Evolutionary conservation across 2,888 invertebrate species (phyloP), one percentile per base, ranked within the genome.

Genomic region (Temnothorax unifasciatus): DNA sequence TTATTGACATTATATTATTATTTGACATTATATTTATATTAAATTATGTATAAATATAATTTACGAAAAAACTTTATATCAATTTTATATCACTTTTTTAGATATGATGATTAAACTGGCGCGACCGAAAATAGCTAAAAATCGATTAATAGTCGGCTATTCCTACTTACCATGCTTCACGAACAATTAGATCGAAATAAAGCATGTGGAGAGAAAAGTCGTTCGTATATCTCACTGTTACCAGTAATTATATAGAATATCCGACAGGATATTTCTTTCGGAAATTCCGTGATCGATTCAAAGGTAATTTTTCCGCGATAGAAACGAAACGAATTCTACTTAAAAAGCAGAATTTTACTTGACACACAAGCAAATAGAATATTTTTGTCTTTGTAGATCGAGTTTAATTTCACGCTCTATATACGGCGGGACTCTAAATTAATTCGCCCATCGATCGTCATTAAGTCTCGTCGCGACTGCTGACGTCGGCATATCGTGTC

Each of bases 371-470:
- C 44, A 25, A 34, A 41, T 57, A 11, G 18, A 57, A 74, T 74
- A 71, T 38, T 38, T 57, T 59, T n/a, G 15, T 57, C 29, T 18
- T 18, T 59, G 21, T 59, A 59, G 18, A 41, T 57, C 9, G 18
- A 44, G 1, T 74, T 9, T 18, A 57, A 73, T 73, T 74, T 74
- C n/a, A 44, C 15, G 3, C 15, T 50, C 52, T 69, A 34, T 47
- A 21, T 5, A 41, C 15, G 38, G 63, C 66, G 18, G 25, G 73
- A 38, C 8, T 81, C 52, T 41, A 41, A 77, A 83, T 84, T 84
- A 87, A 83, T 86, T 83, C 52, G 38, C n/a, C 64, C 86, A 85
- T 87, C 88, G 86, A 89, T 85, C 82, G 86, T 77, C 86, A 89
- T 89, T 89, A 84, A 89, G 66, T 85, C 84, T 64, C 4, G 25